These are phyloP conservation scores for Valencia hispanica DNA, from an alignment of 2,797 vertebrate species.

Conservation along the genomic window DNA sequence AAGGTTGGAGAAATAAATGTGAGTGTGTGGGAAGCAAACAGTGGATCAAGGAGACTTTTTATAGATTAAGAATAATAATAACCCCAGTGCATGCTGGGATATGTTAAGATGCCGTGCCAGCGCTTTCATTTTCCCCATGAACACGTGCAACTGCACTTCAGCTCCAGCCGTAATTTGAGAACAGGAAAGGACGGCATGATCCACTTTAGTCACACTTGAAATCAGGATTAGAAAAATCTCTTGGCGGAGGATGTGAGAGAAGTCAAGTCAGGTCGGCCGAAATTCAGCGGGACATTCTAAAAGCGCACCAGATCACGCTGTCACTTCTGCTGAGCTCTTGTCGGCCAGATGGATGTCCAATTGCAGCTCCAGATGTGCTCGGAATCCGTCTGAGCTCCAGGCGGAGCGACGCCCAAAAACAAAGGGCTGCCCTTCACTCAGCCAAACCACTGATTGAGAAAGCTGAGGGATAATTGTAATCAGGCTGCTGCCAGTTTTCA, in stretches of 20 bases:
- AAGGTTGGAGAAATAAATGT: slow-evolving; percentile 12
- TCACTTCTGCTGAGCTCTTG: slow-evolving; percentile 46
- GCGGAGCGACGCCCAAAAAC: slow-evolving; percentile 48
- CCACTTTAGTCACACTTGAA: slow-evolving; percentile 78
- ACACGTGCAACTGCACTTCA: slow-evolving; percentile 49
- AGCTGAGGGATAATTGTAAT: slow-evolving; percentile 70
- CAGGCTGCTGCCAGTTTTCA: slow-evolving; percentile 72
- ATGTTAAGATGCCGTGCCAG: slow-evolving; percentile 46
- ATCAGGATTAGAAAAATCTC: slow-evolving; percentile 74
- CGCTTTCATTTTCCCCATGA: slow-evolving; percentile 49
- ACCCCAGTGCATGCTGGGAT: slow-evolving; percentile 17
- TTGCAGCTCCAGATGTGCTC: slow-evolving; percentile 70
- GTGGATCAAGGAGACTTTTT: slow-evolving; percentile 41
- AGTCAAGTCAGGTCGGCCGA: slow-evolving; percentile 68
- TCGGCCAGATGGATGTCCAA: slow-evolving; percentile 62
- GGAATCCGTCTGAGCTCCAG: slow-evolving; percentile 46
- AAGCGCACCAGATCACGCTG: slow-evolving; percentile 45
- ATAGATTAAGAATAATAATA: slow-evolving; percentile 58
- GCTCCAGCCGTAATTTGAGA: slow-evolving; percentile 61
- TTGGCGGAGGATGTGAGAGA: slow-evolving; percentile 66
- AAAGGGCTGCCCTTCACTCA: slow-evolving; percentile 36
- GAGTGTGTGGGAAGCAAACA: slow-evolving; percentile 39
- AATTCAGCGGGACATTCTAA: slow-evolving; percentile 60
- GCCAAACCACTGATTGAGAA: slow-evolving; percentile 59
- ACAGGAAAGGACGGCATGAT: slow-evolving; percentile 67